phyloP scores from a whole-genome alignment of 1,140 invertebrate species.

The Polypedilum pembai region DNA sequence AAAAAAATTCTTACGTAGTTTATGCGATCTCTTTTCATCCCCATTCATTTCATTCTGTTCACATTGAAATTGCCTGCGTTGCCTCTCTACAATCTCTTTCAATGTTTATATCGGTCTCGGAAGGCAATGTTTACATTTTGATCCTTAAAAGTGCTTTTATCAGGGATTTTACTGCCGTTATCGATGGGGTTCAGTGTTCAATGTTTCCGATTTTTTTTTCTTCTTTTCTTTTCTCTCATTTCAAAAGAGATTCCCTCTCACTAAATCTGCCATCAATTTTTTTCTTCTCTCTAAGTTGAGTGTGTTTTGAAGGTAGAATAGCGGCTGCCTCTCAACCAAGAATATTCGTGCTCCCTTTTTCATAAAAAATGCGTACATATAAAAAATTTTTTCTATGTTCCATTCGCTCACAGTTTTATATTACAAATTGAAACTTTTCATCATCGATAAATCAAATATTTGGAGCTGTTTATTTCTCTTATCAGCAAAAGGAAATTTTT shows the following conservation, averaged over 20 bases:
- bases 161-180: conserved; percentile 16
- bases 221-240: not conserved
- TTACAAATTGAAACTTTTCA: conserved; percentile 19
- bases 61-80: conserved; percentile 16
- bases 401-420: not conserved
- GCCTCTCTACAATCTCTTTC: conserved; percentile 1
- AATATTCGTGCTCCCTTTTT: too few relatives aligned
- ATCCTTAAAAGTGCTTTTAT: conserved; percentile 18
- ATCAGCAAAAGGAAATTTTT: conserved; percentile 7
- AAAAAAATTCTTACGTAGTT: conserved; percentile 13
- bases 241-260: not conserved
- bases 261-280: conserved; percentile 1
- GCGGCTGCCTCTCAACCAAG: too few relatives aligned
- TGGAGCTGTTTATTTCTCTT: conserved; percentile 5
- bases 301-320: not conserved
- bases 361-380: not conserved
- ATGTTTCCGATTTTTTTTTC: not conserved
- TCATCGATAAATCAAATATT: conserved; percentile 14
- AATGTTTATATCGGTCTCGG: not conserved
- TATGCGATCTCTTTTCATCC: conserved; percentile 4
- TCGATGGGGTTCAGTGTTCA: conserved; percentile 16
- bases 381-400: not conserved
- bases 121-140: conserved; percentile 15
- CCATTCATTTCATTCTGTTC: not conserved
- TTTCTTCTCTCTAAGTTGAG: not conserved